phyloP scores from a whole-genome alignment of 2,888 invertebrate genomes.

The Macrophya alboannulata region DNA sequence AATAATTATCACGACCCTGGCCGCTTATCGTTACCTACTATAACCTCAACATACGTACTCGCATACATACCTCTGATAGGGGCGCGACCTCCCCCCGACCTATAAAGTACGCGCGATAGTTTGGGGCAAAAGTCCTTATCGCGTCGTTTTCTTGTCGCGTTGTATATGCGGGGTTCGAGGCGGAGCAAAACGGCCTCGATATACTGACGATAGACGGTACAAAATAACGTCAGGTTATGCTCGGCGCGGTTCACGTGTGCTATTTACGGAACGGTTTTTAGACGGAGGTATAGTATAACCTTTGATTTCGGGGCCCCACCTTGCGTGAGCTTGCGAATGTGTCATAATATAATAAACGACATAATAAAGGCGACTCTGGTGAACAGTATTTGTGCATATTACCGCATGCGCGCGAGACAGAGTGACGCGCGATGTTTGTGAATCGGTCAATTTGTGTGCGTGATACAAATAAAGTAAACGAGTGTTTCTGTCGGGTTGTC shows the following conservation, averaged over 20 bases:
- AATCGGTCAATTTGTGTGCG: constrained; percentile 27
- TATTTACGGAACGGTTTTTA: constrained; percentile 41
- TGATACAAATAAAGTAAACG: background rate
- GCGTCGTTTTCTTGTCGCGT: constrained; percentile 54
- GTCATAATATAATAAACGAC: constrained; percentile 46
- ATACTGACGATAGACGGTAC: constrained; percentile 47
- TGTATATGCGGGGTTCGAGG: constrained; percentile 28
- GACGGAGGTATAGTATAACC: constrained; percentile 12
- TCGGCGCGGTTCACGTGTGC: constrained; percentile 32
- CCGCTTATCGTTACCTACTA: constrained; percentile 46
- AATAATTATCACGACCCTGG: constrained; percentile 47
- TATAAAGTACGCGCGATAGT: constrained; percentile 51
- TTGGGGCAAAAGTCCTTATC: constrained; percentile 53
- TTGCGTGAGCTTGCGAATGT: constrained; percentile 48
- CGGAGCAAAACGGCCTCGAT: constrained; percentile 43
- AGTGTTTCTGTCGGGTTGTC: background rate
- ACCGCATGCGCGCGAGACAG: constrained; percentile 22
- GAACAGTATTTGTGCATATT: constrained; percentile 23
- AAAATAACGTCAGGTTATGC: constrained; percentile 28
- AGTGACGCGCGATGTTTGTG: background rate
- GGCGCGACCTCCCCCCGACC: constrained; percentile 29
- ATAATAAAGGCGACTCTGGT: constrained; percentile 27
- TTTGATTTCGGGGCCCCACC: constrained; percentile 39
- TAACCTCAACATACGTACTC: constrained; percentile 41
- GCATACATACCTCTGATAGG: constrained; percentile 40